A percentile compares a stretch with the other conserved stretches of the same genome.
Conservation (phyloP, 2,888 invertebrate species). For the Lasiommata megera region DNA sequence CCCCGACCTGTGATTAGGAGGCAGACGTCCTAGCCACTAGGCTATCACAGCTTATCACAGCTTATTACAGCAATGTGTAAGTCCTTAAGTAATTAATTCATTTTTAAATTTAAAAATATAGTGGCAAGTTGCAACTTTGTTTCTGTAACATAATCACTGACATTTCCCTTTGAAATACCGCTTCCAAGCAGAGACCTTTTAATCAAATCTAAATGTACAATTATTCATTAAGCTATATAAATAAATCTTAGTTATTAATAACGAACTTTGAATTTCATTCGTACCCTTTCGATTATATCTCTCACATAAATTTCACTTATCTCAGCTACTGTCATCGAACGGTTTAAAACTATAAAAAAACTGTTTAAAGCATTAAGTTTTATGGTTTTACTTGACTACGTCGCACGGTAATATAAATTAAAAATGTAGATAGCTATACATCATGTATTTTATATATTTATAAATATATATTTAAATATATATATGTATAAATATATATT, state of each 20-base stretch:
- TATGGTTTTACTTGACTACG: neutral
- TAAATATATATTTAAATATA: too few species aligned
- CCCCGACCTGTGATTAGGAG: too few species aligned
- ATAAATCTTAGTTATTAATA: neutral
- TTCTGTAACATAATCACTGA: too few species aligned
- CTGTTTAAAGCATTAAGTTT: constrained; percentile 3
- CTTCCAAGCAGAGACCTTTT: neutral
- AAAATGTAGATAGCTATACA: neutral
- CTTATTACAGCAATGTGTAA: too few species aligned
- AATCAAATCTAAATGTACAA: neutral
- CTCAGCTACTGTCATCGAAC: constrained; percentile 1
- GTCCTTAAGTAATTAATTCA: too few species aligned
- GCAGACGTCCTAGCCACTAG: too few species aligned
- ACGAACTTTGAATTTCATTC: neutral
- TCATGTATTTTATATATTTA: too few species aligned
- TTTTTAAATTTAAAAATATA: too few species aligned
- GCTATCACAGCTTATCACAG: too few species aligned
- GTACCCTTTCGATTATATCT: neutral
- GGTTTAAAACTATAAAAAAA: constrained; percentile 12
- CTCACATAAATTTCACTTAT: constrained; percentile 7
- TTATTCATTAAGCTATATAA: neutral
- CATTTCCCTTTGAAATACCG: neutral
- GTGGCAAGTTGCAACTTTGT: too few species aligned
- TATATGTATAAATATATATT: too few species aligned
- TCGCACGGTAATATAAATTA: neutral